Conservation (phyloP, 2,888 invertebrate genomes). For the Boloria euphrosyne region DNA sequence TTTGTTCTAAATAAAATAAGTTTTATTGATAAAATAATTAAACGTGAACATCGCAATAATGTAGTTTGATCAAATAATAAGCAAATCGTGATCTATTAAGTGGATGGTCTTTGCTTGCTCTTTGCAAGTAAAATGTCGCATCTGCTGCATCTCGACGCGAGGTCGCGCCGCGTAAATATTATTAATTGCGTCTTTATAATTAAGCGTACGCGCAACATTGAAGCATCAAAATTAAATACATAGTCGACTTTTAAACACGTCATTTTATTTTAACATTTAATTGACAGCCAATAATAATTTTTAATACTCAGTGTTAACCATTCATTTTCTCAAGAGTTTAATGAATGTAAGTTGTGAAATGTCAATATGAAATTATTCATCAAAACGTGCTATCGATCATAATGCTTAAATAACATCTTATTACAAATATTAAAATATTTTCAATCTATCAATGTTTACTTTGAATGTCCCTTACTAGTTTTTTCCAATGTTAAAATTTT, state of each 20-base stretch:
- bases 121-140: conserved; percentile 44
- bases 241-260: conserved; percentile 8
- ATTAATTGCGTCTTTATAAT: conserved; percentile 35
- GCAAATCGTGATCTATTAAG: conserved; percentile 42
- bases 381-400: conserved; percentile 11
- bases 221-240: conserved; percentile 16
- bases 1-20: no score
- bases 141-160: conserved; percentile 33
- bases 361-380: conserved; percentile 22
- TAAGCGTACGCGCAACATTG: conserved; percentile 20
- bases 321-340: conserved; percentile 15
- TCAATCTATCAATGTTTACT: conserved; percentile 18
- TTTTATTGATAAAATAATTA: conserved; percentile 6
- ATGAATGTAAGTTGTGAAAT: conserved; percentile 13
- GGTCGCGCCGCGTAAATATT: conserved; percentile 34
- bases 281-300: conserved; percentile 16
- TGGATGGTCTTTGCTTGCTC: conserved; percentile 40
- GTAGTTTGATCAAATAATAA: conserved; percentile 23
- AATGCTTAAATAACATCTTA: conserved; percentile 18
- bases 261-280: conserved; percentile 21
- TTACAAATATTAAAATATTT: conserved; percentile 20
- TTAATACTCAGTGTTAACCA: conserved; percentile 13
- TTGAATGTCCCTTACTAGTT: conserved; percentile 6
- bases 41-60: conserved; percentile 3
- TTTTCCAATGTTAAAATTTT: neutral